phyloP scores from a whole-genome alignment of 2,113 vertebrate species.

The Nibea coibor region DNA sequence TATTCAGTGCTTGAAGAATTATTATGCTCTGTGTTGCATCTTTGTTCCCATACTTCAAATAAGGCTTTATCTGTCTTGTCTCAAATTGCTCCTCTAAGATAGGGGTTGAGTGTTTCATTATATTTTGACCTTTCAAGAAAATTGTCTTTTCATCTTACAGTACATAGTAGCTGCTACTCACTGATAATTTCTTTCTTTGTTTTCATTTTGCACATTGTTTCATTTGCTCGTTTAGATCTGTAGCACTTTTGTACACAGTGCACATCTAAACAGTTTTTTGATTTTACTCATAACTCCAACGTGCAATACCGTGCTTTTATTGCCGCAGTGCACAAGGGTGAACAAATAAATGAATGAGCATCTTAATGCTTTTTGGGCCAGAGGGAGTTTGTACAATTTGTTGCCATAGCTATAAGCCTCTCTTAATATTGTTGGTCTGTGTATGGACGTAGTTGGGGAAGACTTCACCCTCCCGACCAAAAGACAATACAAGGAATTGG shows the following conservation, averaged over 20 bases:
- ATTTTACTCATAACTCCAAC: not conserved
- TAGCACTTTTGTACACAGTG: no score
- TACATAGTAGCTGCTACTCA: not conserved
- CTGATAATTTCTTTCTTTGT: not conserved
- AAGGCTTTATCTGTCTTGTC: not conserved
- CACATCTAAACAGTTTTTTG: not conserved
- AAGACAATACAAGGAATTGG: slow-evolving; percentile 61
- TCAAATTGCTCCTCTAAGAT: not conserved
- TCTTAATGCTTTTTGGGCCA: not conserved
- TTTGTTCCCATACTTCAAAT: not conserved
- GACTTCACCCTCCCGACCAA: slow-evolving; percentile 6
- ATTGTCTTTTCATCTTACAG: no score
- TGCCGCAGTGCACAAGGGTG: not conserved
- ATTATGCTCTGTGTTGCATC: no score
- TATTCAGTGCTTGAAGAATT: not conserved
- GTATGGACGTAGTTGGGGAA: not conserved
- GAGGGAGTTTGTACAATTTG: not conserved
- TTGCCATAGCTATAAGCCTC: slow-evolving; percentile 10
- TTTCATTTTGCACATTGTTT: not conserved
- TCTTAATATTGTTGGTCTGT: slow-evolving; percentile 14
- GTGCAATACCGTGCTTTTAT: not conserved
- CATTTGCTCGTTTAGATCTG: not conserved
- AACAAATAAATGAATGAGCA: not conserved
- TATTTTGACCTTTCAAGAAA: not conserved
- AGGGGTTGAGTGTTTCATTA: not conserved